Evolutionary conservation across 2,113 vertebrate genomes (phyloP).

Genomic region (Rhodinocichla rosea): DNA sequence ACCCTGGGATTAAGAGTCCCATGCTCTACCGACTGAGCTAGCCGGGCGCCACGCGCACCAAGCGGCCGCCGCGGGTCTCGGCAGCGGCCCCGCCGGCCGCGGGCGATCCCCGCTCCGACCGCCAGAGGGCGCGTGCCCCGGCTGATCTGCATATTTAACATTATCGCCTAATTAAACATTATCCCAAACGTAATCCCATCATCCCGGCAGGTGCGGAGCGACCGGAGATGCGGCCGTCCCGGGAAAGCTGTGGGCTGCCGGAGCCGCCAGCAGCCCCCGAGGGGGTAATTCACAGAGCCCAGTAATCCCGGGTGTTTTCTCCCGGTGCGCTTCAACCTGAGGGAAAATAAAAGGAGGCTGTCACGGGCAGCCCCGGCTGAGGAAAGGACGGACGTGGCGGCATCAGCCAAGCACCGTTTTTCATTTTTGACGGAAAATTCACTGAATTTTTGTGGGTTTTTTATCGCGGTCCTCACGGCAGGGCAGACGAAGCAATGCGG

Average conservation of each 20-base stretch:
- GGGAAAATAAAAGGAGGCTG: neutral
- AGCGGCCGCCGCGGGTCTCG: rapidly evolving
- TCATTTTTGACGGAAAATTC: neutral
- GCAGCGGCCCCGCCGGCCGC: rapidly evolving
- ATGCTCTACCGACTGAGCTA: slow-evolving; percentile 99
- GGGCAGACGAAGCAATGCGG: neutral
- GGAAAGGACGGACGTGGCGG: rapidly evolving
- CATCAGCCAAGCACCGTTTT: neutral
- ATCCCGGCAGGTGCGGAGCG: too few relatives aligned
- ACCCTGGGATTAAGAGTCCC: slow-evolving; percentile 98
- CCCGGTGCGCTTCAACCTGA: neutral
- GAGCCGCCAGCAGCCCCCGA: neutral
- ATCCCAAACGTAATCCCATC: neutral
- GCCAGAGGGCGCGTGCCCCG: neutral
- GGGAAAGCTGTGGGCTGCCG: neutral
- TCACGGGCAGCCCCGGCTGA: rapidly evolving
- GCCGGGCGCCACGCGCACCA: neutral
- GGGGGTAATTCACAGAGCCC: too few relatives aligned
- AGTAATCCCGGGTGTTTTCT: too few relatives aligned
- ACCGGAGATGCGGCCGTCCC: too few relatives aligned
- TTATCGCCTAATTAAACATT: neutral
- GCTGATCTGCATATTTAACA: neutral
- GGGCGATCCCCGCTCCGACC: rapidly evolving
- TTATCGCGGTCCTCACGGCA: neutral
- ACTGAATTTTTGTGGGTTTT: too few relatives aligned